Evolutionary conservation across 1,140 invertebrate species (phyloP), one percentile per base, ranked within the genome.

Genomic region (Drosophila pachea): DNA sequence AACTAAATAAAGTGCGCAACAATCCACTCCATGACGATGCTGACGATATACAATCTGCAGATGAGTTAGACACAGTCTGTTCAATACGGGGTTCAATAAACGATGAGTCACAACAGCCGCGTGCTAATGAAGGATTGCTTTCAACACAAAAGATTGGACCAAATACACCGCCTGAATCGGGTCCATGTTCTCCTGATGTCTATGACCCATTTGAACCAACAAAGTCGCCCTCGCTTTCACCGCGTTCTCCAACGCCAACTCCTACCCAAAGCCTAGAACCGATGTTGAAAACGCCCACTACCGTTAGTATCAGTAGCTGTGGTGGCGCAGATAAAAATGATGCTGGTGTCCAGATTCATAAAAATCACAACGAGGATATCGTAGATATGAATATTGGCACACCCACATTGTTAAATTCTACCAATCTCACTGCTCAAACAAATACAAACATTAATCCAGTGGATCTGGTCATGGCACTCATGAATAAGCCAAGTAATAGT

Each of bases 161-260:
- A 0, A 90, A 88, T 58, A 89, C 89, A 12, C 87, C 90, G 16
- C 89, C 88, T 4, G 89, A 90, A 45, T 89, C 89, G 22, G 88
- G 83, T 8, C 89, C 88, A 4, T 88, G 87, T 33, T 88, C 89
- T 7, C 88, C 88, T 16, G 95, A 95, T 86, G 94, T 92, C 4
- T 97, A 96, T 87, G 95, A 96, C 92, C 95, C 95, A 1, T 96
- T 95, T 86, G 95, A 96, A 82, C 95, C 95, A 2, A 96, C 95
- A 1, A 95, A 95, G 83, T 96, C 95, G 4, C 91, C 95, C 3
- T 95, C 94, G 0, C 89, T 71, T 38, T 91, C 74, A 69, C 91
- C 88, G 43, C 90, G 86, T 70, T 91, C 76, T 63, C 88, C 36
- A 84, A 89, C 67, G 69, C 89, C 55, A 54, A 88, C 52, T 1